Base-by-base conservation (phyloP, 2,888 invertebrate genomes). In the Microdon myrmicae region DNA sequence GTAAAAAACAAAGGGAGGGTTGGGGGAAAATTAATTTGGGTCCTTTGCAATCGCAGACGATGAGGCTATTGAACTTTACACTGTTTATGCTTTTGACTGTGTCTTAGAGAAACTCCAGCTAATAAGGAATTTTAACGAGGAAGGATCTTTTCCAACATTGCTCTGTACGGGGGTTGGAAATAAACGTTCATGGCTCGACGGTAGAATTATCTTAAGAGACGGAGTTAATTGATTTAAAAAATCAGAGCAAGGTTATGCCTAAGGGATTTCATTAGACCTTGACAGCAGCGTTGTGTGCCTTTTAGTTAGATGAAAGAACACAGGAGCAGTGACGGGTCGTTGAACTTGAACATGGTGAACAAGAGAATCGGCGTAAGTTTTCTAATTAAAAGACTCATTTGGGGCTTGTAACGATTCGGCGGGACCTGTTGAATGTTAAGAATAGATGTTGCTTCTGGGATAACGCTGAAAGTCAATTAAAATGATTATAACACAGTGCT, bases 51-150 rank as follows among this genome's bases (percentile, higher is more conserved):
- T n/a, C 10, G 41, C 47, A 64, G 58, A 64, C 64, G 8, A n/a
- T n/a, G n/a, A 22, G 47, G 64, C 51, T 64, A 58, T 58, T 64
- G 64, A 64, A 58, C 64, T 64, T 56, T 55, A 32, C 28, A 16
- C 44, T 34, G 41, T 20, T n/a, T n/a, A 26, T 25, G 29, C 22
- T 38, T 22, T 34, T 49, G 49, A 49, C 56, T 45, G 64, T 58
- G 58, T 58, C 58, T 64, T 45, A 55, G 29, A 19, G 39, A 48
- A 34, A 45, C 19, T 45, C 35, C 31, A 47, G 58, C 64, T 64
- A 58, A 64, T 64, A 58, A 64, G 64, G 64, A 47, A 38, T 47
- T 51, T 58, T 64, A 64, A 64, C 64, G 58, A 58, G 58, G 51
- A 32, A 51, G 41, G 45, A 20, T 34, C 41, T 44, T 13, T 39